These are phyloP conservation scores for Laterallus jamaicensis DNA, from an alignment of 2,113 vertebrate species.

Conservation along the genomic window DNA sequence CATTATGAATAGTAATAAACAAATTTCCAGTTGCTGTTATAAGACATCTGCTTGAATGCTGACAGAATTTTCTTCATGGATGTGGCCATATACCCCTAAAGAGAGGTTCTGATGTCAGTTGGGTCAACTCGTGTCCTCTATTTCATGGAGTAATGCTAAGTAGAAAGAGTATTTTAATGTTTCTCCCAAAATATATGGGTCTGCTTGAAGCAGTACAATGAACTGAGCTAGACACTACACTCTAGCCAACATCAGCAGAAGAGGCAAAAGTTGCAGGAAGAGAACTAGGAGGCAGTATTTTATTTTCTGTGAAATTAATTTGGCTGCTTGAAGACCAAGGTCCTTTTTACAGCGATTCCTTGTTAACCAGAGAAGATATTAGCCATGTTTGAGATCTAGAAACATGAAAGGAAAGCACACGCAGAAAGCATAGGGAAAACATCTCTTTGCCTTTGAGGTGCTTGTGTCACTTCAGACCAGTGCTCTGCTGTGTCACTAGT, in stretches of 20 bases:
- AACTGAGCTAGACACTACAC: background rate
- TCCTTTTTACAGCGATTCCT: background rate
- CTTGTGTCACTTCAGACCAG: background rate
- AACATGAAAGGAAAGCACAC: background rate
- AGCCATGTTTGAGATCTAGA: background rate
- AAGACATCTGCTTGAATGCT: background rate
- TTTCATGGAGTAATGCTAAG: background rate
- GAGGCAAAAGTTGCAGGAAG: background rate
- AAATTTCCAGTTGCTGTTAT: background rate
- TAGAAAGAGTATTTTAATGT: background rate
- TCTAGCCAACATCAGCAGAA: background rate
- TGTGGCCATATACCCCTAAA: background rate
- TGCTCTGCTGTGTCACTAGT: background rate
- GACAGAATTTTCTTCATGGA: background rate
- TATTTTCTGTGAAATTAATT: background rate
- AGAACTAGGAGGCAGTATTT: background rate
- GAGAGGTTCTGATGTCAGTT: background rate
- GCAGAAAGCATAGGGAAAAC: background rate
- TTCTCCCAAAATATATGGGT: accelerated
- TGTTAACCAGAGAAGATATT: background rate
- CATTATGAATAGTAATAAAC: background rate
- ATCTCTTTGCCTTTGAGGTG: background rate
- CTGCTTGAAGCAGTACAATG: background rate
- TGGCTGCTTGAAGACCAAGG: background rate
- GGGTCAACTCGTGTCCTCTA: background rate